A percentile compares a stretch with the other conserved stretches of the same genome.
Evolutionary conservation across 2,888 invertebrate genomes (phyloP).

Genomic region (Dasysyrphus albostriatus): DNA sequence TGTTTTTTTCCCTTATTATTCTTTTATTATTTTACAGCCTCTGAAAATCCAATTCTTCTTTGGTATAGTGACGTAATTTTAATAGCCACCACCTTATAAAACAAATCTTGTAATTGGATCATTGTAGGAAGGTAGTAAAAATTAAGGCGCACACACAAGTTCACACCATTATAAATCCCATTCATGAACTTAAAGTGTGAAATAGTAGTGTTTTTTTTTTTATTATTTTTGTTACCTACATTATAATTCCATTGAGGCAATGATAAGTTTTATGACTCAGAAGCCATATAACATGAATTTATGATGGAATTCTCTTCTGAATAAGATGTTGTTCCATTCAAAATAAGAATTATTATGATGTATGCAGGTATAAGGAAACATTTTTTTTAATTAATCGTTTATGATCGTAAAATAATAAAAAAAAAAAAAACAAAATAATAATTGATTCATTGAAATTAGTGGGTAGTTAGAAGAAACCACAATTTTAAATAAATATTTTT

Average conservation of each 20-base stretch:
- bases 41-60: slow-evolving; percentile 19
- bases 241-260: slow-evolving; percentile 65
- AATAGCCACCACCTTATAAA: slow-evolving; percentile 56
- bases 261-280: slow-evolving; percentile 63
- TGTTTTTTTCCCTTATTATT: not conserved
- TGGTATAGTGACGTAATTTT: slow-evolving; percentile 57
- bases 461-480: slow-evolving; percentile 12
- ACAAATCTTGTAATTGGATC: slow-evolving; percentile 65
- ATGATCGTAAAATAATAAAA: slow-evolving; percentile 45
- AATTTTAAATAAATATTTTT: slow-evolving; percentile 38
- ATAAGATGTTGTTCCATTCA: slow-evolving; percentile 66
- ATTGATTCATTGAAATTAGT: slow-evolving; percentile 56
- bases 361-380: slow-evolving; percentile 22
- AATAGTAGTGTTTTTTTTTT: slow-evolving; percentile 55
- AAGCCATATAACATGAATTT: slow-evolving; percentile 61
- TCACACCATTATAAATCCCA: slow-evolving; percentile 61
- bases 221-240: slow-evolving; percentile 29
- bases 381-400: slow-evolving; percentile 65
- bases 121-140: slow-evolving; percentile 43
- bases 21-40: slow-evolving; percentile 57
- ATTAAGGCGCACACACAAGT: slow-evolving; percentile 20
- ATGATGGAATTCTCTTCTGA: slow-evolving; percentile 41
- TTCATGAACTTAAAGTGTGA: slow-evolving; percentile 74
- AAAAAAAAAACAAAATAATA: slow-evolving; percentile 24
- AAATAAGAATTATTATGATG: slow-evolving; percentile 40